phyloP scores from a whole-genome alignment of 2,888 invertebrate species.

The Altica lythri region DNA sequence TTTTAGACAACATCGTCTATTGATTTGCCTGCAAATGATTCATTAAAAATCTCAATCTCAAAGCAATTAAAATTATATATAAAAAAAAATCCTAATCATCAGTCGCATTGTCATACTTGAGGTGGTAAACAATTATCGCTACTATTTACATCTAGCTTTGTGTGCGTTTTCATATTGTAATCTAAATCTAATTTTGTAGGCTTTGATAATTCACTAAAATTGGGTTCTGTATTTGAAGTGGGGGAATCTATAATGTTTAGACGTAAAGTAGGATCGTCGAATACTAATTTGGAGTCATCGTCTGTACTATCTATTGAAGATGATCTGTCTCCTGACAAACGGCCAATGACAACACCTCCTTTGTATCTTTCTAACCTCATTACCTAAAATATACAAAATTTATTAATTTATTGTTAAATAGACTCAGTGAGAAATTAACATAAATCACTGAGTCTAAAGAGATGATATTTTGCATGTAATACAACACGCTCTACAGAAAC shows the following conservation, averaged over 20 bases:
- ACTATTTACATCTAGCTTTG: constrained; percentile 35
- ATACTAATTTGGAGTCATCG: constrained; percentile 51
- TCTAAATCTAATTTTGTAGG: constrained; percentile 39
- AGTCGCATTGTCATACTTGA: constrained; percentile 39
- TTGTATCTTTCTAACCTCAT: constrained; percentile 72
- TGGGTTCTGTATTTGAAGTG: constrained; percentile 37
- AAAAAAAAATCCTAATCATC: constrained; percentile 5
- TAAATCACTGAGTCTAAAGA: no score
- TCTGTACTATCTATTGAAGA: constrained; percentile 54
- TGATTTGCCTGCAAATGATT: constrained; percentile 14
- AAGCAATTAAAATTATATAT: constrained; percentile 3
- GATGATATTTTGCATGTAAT: no score
- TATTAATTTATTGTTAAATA: no score
- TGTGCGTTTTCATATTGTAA: constrained; percentile 49
- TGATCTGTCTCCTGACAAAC: constrained; percentile 50
- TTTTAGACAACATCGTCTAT: not conserved
- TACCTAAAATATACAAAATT: constrained; percentile 60
- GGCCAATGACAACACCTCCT: constrained; percentile 56
- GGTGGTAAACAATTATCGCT: constrained; percentile 29
- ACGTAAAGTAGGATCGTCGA: constrained; percentile 55
- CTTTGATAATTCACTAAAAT: constrained; percentile 31
- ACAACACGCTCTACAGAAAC: no score
- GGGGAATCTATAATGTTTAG: constrained; percentile 49
- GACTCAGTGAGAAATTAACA: no score
- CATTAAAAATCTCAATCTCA: not conserved